Evolutionary conservation across 2,797 vertebrate species (phyloP).

Genomic region (Poeciliopsis presidionis): DNA sequence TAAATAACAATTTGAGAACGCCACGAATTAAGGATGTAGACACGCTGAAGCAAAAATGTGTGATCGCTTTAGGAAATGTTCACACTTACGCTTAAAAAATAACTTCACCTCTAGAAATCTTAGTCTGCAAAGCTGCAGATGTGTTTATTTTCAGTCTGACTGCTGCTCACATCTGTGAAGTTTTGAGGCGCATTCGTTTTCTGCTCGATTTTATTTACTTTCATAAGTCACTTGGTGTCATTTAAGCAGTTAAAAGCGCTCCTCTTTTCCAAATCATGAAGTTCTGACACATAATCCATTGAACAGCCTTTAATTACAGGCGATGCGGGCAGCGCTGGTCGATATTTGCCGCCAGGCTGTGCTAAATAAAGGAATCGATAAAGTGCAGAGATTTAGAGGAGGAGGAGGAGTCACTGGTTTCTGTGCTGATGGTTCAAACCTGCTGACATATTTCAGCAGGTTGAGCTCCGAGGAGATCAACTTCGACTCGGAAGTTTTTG

Average conservation of each 20-base stretch:
- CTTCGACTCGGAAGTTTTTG: background rate
- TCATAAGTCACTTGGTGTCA: background rate
- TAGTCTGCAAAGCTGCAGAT: background rate
- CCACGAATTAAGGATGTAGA: background rate
- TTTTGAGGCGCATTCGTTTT: background rate
- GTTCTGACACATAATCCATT: conserved; percentile 36
- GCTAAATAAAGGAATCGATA: conserved; percentile 69
- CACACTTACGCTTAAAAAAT: background rate
- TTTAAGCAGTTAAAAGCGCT: conserved; percentile 3
- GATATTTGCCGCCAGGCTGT: conserved; percentile 75
- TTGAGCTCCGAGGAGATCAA: conserved; percentile 9
- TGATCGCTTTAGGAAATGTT: background rate
- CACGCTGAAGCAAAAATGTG: background rate
- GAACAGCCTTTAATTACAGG: conserved; percentile 59
- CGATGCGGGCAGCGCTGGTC: conserved; percentile 60
- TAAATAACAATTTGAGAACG: background rate
- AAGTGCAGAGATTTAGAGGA: conserved; percentile 24
- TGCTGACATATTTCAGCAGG: conserved; percentile 1
- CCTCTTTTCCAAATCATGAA: conserved; percentile 30
- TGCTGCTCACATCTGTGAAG: background rate
- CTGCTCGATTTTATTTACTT: background rate
- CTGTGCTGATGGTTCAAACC: conserved; percentile 11
- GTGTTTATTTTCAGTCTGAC: background rate
- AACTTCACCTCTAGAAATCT: background rate
- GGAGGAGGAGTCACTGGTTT: conserved; percentile 18